Percentiles rank a stretch among this genome's conserved stretches.
These are phyloP conservation scores for Cephus rjabovi DNA, from an alignment of 2,888 invertebrate species.

Conservation along the genomic window DNA sequence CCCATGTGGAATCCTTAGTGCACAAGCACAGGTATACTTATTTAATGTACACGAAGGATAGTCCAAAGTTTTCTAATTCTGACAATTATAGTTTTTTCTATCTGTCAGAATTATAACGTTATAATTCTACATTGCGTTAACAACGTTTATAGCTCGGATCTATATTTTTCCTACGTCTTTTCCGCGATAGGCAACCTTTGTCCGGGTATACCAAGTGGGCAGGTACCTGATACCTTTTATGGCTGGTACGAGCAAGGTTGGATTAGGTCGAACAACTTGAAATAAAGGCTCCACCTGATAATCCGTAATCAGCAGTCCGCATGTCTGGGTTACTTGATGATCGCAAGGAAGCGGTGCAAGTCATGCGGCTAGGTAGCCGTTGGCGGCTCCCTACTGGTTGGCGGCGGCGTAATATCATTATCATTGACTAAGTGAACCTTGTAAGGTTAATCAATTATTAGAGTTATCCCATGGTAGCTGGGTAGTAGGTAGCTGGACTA, in stretches of 20 bases:
- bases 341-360: slow-evolving; percentile 46
- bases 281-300: background rate
- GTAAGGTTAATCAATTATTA: slow-evolving; percentile 55
- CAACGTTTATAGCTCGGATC: background rate
- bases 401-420: slow-evolving; percentile 50
- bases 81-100: background rate
- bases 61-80: background rate
- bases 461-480: slow-evolving; percentile 30
- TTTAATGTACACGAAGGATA: background rate
- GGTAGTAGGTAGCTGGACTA: slow-evolving; percentile 2
- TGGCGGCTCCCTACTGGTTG: slow-evolving; percentile 40
- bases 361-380: slow-evolving; percentile 40
- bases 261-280: background rate
- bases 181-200: background rate
- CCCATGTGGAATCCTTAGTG: background rate
- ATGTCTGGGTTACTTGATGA: slow-evolving; percentile 23
- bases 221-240: background rate
- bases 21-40: background rate
- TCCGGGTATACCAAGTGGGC: background rate
- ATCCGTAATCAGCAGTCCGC: slow-evolving; percentile 5
- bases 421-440: slow-evolving; percentile 46
- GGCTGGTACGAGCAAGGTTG: background rate
- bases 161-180: background rate
- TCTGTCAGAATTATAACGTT: background rate
- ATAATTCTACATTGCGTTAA: background rate